Base-by-base conservation (phyloP, 2,888 invertebrate genomes). In the Erebia aethiops region DNA sequence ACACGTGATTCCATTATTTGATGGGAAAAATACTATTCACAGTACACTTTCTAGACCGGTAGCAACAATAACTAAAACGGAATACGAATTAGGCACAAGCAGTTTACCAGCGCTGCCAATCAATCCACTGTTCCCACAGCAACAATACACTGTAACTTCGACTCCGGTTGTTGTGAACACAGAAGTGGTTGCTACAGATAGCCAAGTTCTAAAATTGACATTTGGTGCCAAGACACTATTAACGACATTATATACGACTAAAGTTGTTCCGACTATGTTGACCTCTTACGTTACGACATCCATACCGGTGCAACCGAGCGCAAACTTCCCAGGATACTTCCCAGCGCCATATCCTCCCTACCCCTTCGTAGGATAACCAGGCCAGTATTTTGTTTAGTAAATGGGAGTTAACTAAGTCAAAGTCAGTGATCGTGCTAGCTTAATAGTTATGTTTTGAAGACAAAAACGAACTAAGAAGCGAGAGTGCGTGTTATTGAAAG, bases 161-260 rank as follows among this genome's bases (percentile, higher is more conserved):
- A 96, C 97, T 0, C 97, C 97, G 0, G 93, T 97, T n/a, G 94
- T 98, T 35, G 95, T 96, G 72, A 97, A 96, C 81, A 97, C 97
- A 0, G 92, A 96, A 79, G 95, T 97, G 14, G 96, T 96, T 1
- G 95, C 96, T 76, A 97, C 97, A 0, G 95, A 96, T 75, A 97
- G 97, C 79, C 96, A 97, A 89, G 93, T 98, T 67, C 89, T 98
- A 74, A 97, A 98, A 87, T 90, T 98, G 77, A 98, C 97, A 13
- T 98, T 98, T 84, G 98, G 98, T n/a, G 98, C 98, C 49, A 97
- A 97, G 87, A 98, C 98, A 0, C 96, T 97, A 0, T 97, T 96
- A 84, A 98, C 98, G 9, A 98, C 98, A 1, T 93, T 98, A 71
- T 97, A 95, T 86, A 96, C 97, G 2, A 97, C 98, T 54, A 96